Evolutionary conservation across 2,888 invertebrate species (phyloP).

Genomic region (Ornithoptera priamus): DNA sequence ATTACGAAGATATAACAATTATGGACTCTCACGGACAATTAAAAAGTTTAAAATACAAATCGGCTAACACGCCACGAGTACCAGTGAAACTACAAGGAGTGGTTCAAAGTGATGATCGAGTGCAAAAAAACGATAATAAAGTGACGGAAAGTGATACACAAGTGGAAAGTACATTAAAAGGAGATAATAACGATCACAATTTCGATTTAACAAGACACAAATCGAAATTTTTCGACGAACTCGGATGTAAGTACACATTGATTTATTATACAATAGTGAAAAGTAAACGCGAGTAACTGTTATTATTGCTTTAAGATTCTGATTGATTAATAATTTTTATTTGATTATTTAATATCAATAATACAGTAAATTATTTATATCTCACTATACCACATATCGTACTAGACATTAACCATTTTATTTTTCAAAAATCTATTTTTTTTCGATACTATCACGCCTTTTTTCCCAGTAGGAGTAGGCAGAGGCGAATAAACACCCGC

Average conservation of each 20-base stretch:
- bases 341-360: no score
- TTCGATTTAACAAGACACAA: slow-evolving; percentile 45
- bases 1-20: slow-evolving; percentile 66
- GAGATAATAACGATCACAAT: slow-evolving; percentile 34
- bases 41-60: slow-evolving; percentile 63
- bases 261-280: background rate
- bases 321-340: no score
- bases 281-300: background rate
- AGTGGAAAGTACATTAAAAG: slow-evolving; percentile 35
- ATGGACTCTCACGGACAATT: slow-evolving; percentile 60
- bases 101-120: slow-evolving; percentile 35
- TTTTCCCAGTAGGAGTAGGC: no score
- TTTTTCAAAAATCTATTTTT: no score
- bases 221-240: slow-evolving; percentile 85
- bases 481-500: no score
- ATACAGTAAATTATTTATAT: no score
- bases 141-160: slow-evolving; percentile 37
- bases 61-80: slow-evolving; percentile 45
- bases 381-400: no score
- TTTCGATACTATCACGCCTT: no score
- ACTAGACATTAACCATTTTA: no score
- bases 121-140: slow-evolving; percentile 38
- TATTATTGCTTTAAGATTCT: background rate
- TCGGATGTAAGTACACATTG: slow-evolving; percentile 83
- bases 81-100: slow-evolving; percentile 39